Percentiles rank a stretch among this genome's conserved stretches.
These are phyloP conservation scores for Falco novaeseelandiae DNA, from an alignment of 2,797 vertebrate genomes.

Conservation along the genomic window DNA sequence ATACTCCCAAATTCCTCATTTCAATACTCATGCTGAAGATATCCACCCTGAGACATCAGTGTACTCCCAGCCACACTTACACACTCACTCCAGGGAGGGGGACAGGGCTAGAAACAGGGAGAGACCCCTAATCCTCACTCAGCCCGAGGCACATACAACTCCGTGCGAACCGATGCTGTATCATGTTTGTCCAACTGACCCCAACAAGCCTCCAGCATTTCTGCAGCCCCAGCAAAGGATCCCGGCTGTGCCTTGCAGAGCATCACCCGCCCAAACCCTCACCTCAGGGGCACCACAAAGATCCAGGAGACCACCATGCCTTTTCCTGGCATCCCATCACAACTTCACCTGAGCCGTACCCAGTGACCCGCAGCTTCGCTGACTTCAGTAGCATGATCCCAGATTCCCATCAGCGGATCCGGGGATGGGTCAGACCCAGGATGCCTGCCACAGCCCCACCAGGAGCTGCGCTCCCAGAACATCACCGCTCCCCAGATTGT, in stretches of 20 bases:
- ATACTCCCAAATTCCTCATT: background rate
- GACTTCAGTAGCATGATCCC: background rate
- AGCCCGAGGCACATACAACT: background rate
- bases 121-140: background rate
- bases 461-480: background rate
- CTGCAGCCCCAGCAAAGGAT: background rate
- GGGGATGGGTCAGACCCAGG: background rate
- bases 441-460: fast-evolving
- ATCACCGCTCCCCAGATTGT: fast-evolving
- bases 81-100: background rate
- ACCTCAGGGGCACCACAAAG: background rate
- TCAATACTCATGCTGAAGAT: background rate
- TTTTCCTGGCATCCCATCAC: background rate
- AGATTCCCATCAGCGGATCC: fast-evolving
- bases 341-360: fast-evolving
- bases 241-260: background rate
- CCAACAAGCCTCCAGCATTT: background rate
- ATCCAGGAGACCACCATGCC: background rate
- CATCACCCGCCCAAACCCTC: background rate
- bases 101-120: no score
- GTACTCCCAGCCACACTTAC: background rate
- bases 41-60: background rate
- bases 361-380: background rate
- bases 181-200: background rate
- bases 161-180: fast-evolving